Percentiles rank a stretch among this genome's conserved stretches.
Conservation (phyloP, 2,888 invertebrate species). For the Acanthosoma haemorrhoidale region DNA sequence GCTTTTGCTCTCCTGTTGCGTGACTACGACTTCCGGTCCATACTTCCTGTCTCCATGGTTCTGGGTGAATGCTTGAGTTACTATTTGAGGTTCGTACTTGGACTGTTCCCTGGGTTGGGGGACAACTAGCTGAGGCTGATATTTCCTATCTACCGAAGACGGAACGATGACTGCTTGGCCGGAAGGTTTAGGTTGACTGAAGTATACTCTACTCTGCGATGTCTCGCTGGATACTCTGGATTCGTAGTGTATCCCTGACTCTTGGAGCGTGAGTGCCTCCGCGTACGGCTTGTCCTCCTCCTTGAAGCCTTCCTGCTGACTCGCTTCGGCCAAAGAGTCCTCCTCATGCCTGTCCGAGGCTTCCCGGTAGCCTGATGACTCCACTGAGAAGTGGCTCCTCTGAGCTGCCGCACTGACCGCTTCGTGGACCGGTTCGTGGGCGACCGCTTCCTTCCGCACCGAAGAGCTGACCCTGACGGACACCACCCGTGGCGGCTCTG, state of each 20-base stretch:
- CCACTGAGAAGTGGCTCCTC: slow-evolving; percentile 34
- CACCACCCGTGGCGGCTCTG: slow-evolving; percentile 44
- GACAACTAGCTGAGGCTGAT: neutral
- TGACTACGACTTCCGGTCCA: neutral
- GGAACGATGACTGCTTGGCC: neutral
- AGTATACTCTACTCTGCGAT: slow-evolving; percentile 40
- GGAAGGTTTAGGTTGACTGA: slow-evolving; percentile 35
- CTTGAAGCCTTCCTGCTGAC: neutral
- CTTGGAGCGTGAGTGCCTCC: slow-evolving; percentile 28
- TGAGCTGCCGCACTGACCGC: slow-evolving; percentile 21
- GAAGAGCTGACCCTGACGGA: slow-evolving; percentile 53
- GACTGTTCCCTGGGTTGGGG: neutral
- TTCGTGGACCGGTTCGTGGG: slow-evolving; percentile 37
- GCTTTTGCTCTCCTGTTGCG: neutral
- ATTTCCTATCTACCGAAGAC: neutral
- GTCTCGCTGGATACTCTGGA: slow-evolving; percentile 40
- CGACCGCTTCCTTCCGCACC: slow-evolving; percentile 43
- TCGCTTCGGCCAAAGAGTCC: slow-evolving; percentile 14
- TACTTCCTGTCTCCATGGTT: neutral
- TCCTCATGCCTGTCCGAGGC: slow-evolving; percentile 25
- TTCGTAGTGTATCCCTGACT: slow-evolving; percentile 35
- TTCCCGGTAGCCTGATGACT: slow-evolving; percentile 34
- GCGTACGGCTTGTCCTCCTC: slow-evolving; percentile 26
- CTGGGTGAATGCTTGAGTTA: neutral
- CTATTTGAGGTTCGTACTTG: neutral